Evolutionary conservation across 92 coral and sea anemone species (phyloP).

Genomic region (Zoanthus solanderi): DNA sequence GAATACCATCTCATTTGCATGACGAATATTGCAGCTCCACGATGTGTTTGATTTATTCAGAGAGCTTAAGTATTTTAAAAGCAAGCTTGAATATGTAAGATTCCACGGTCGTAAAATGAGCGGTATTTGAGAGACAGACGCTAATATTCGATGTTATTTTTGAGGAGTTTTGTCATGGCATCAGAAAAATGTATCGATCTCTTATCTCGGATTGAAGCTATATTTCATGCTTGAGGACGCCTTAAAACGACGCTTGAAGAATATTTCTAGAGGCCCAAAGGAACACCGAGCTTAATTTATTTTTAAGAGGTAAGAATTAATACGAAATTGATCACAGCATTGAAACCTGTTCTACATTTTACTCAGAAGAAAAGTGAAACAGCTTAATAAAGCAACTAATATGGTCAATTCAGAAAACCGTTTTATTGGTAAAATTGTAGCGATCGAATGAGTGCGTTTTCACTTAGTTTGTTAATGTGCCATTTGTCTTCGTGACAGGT

Average conservation of each 20-base stretch:
- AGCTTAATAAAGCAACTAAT: background rate
- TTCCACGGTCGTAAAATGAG: conserved; percentile 25
- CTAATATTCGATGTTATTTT: background rate
- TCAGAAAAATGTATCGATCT: background rate
- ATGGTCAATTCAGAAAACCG: background rate
- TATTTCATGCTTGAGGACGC: background rate
- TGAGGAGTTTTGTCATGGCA: background rate
- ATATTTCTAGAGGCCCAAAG: background rate
- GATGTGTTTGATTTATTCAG: conserved; percentile 42
- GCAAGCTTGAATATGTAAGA: conserved; percentile 9
- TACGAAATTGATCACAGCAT: background rate
- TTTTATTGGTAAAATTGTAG: conserved; percentile 2
- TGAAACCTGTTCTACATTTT: background rate
- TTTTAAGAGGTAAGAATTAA: conserved; percentile 27
- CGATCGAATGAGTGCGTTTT: background rate
- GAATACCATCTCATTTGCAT: conserved; percentile 37
- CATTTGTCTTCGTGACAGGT: conserved; percentile 36
- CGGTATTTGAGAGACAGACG: background rate
- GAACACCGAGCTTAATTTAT: background rate
- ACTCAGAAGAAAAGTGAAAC: background rate
- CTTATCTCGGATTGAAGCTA: background rate
- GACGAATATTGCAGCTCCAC: background rate
- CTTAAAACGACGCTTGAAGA: background rate
- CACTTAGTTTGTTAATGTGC: conserved; percentile 33
- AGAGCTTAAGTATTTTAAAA: background rate